phyloP scores from a whole-genome alignment of 2,797 vertebrate species.

The Pachyuromys duprasi region DNA sequence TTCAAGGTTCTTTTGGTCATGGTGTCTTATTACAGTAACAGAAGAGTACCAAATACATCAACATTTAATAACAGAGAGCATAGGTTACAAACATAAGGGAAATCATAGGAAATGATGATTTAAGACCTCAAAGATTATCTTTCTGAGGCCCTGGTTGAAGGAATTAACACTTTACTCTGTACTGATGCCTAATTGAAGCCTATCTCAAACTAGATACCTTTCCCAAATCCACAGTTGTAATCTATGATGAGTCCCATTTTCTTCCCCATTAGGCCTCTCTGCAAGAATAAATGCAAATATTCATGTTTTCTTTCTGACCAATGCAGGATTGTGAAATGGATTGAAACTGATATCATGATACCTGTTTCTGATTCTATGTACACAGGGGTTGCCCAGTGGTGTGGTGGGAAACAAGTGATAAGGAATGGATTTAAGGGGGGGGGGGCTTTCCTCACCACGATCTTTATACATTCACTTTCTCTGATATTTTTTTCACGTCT shows the following conservation, averaged over 20 bases:
- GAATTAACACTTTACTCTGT: neutral
- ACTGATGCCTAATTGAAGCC: neutral
- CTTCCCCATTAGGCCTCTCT: neutral
- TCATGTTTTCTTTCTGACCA: neutral
- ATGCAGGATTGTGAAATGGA: neutral
- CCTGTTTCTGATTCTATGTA: neutral
- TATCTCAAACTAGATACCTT: neutral
- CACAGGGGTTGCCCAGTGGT: neutral
- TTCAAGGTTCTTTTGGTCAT: neutral
- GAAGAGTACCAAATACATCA: neutral
- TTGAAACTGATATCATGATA: slow-evolving; percentile 6
- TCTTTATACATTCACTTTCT: neutral
- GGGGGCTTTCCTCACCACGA: neutral
- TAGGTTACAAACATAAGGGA: neutral
- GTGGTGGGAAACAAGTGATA: neutral
- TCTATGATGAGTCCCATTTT: neutral
- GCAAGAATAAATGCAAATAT: slow-evolving; percentile 37
- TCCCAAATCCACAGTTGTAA: neutral
- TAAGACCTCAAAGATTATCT: slow-evolving; percentile 2
- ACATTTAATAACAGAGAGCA: neutral
- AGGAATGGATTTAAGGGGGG: neutral
- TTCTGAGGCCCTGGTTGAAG: neutral
- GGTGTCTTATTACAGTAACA: neutral
- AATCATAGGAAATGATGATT: neutral
- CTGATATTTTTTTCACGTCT: neutral